Evolutionary conservation across 2,113 vertebrate species (phyloP).

Genomic region (Danionella cerebrum): DNA sequence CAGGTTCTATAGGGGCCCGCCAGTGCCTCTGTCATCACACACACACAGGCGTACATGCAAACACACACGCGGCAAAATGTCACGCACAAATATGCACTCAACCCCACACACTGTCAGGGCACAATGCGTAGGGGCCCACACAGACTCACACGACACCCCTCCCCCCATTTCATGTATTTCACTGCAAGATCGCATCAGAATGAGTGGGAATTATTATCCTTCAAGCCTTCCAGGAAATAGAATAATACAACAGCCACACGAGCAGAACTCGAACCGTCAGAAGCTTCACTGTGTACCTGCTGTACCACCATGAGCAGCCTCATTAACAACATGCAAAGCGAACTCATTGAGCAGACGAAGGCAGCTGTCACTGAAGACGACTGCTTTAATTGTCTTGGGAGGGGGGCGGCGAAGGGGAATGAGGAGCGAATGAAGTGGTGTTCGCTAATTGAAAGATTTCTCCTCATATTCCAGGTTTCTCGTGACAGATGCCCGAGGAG

Average conservation of each 20-base stretch:
- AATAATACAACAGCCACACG: slow-evolving; percentile 6
- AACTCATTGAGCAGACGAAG: slow-evolving; percentile 27
- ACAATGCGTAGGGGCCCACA: slow-evolving; percentile 25
- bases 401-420: not conserved
- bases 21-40: slow-evolving; percentile 33
- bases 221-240: not conserved
- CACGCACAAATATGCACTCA: slow-evolving; percentile 42
- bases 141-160: slow-evolving; percentile 29
- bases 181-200: slow-evolving; percentile 29
- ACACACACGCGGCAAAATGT: slow-evolving; percentile 14
- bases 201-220: slow-evolving; percentile 47
- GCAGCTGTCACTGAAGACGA: slow-evolving; percentile 25
- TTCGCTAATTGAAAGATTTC: slow-evolving; percentile 46
- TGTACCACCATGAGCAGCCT: slow-evolving; percentile 11
- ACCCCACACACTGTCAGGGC: slow-evolving; percentile 42
- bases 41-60: slow-evolving; percentile 14
- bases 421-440: slow-evolving; percentile 6
- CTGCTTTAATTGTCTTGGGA: slow-evolving; percentile 32
- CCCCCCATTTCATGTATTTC: slow-evolving; percentile 30
- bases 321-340: slow-evolving; percentile 17
- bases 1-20: slow-evolving; percentile 22
- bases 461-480: slow-evolving; percentile 33
- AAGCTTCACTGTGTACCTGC: slow-evolving; percentile 1
- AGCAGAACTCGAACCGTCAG: slow-evolving; percentile 14
- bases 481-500: slow-evolving; percentile 29